A percentile compares a stretch with the other conserved stretches of the same genome.
These are phyloP conservation scores for Acanthosepion esculentum DNA, from an alignment of 2,888 invertebrate genomes.

Conservation along the genomic window DNA sequence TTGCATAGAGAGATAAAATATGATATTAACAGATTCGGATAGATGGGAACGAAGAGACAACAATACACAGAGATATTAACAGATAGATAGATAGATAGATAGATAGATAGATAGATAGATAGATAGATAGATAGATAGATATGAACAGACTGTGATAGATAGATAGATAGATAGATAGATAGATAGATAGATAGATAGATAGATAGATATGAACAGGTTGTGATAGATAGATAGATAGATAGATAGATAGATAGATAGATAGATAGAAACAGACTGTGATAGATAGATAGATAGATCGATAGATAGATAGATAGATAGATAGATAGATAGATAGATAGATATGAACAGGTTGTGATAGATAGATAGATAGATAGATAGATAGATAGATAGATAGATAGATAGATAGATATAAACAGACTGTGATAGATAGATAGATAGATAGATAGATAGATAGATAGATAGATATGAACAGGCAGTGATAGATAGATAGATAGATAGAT, in stretches of 20 bases:
- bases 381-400: not conserved
- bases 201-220: not conserved
- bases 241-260: not conserved
- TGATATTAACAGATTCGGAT: no score
- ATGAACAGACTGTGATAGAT: not conserved
- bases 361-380: not conserved
- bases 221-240: not conserved
- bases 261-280: not conserved
- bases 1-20: not conserved
- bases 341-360: no score
- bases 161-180: no score
- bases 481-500: not conserved
- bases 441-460: not conserved
- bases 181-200: no score
- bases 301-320: not conserved
- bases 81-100: no score
- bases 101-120: no score
- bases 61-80: no score
- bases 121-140: no score
- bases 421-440: not conserved
- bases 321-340: not conserved
- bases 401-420: not conserved
- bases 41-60: no score
- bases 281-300: not conserved
- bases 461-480: not conserved